Conservation (phyloP, 2,113 vertebrate genomes). For the Erpornis zantholeuca region DNA sequence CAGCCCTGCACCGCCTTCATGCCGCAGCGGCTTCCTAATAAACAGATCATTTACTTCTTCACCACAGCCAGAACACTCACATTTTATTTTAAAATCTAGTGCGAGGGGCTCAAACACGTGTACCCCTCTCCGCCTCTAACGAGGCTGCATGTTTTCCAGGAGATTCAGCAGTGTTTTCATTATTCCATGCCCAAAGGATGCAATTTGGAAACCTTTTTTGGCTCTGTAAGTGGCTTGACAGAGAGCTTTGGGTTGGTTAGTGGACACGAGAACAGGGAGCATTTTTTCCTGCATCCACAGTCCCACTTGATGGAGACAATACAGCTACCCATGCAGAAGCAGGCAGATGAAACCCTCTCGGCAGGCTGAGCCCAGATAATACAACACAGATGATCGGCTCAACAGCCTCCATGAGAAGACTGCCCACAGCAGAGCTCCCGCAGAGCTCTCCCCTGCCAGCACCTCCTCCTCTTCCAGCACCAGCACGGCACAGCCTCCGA, state of each 20-base stretch:
- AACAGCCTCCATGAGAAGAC: neutral
- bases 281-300: neutral
- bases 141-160: fast-evolving
- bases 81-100: neutral
- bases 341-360: constrained; percentile 10
- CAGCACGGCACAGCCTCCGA: neutral
- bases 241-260: neutral
- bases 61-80: neutral
- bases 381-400: constrained; percentile 43
- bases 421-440: neutral
- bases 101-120: neutral
- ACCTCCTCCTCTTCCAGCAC: neutral
- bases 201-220: neutral
- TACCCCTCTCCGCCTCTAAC: neutral
- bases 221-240: neutral
- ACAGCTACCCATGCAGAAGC: neutral
- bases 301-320: neutral
- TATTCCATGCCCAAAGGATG: neutral
- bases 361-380: constrained; percentile 34
- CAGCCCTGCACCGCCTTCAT: neutral
- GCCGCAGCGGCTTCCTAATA: neutral
- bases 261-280: neutral
- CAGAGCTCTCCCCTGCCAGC: neutral
- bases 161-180: neutral
- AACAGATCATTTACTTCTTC: neutral